Percentiles rank a stretch among this genome's conserved stretches.
Evolutionary conservation across 2,797 vertebrate genomes (phyloP).

Genomic region (Melanotaenia pygmaea): DNA sequence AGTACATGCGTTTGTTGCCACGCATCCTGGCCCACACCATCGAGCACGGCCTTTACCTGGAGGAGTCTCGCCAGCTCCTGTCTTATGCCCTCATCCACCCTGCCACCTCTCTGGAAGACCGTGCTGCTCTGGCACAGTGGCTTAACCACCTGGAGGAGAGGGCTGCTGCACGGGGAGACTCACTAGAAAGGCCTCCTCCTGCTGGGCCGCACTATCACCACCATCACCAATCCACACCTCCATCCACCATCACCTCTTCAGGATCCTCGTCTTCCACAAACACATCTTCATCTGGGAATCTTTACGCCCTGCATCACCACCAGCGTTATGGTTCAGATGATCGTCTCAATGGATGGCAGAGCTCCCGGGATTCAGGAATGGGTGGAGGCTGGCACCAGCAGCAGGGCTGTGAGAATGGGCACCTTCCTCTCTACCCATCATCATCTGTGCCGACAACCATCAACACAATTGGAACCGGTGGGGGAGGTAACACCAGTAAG

Average conservation of each 20-base stretch:
- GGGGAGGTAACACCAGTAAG: conserved; percentile 90
- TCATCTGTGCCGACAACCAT: conserved; percentile 95
- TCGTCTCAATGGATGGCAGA: conserved; percentile 98
- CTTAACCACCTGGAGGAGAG: conserved; percentile 98
- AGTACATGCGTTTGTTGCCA: conserved; percentile 97
- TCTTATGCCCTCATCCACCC: conserved; percentile 98
- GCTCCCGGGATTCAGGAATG: conserved; percentile 92
- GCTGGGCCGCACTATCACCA: conserved; percentile 65
- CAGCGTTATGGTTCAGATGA: conserved; percentile 98
- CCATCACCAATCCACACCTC: conserved; percentile 75
- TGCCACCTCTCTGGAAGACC: conserved; percentile 95
- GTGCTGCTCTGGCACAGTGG: conserved; percentile 95
- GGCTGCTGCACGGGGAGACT: conserved; percentile 85
- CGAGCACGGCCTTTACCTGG: conserved; percentile 94
- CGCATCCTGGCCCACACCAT: conserved; percentile 97
- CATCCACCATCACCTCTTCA: conserved; percentile 72
- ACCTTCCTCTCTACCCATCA: conserved; percentile 94
- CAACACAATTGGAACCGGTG: conserved; percentile 94
- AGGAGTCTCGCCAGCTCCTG: conserved; percentile 96
- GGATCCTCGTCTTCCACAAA: conserved; percentile 73
- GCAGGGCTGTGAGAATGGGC: conserved; percentile 93
- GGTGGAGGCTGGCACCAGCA: conserved; percentile 90
- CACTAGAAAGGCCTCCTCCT: conserved; percentile 89
- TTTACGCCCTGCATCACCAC: conserved; percentile 89
- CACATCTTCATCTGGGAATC: conserved; percentile 78